Evolutionary conservation across 2,888 invertebrate species (phyloP).

Genomic region (Cerastoderma edule): DNA sequence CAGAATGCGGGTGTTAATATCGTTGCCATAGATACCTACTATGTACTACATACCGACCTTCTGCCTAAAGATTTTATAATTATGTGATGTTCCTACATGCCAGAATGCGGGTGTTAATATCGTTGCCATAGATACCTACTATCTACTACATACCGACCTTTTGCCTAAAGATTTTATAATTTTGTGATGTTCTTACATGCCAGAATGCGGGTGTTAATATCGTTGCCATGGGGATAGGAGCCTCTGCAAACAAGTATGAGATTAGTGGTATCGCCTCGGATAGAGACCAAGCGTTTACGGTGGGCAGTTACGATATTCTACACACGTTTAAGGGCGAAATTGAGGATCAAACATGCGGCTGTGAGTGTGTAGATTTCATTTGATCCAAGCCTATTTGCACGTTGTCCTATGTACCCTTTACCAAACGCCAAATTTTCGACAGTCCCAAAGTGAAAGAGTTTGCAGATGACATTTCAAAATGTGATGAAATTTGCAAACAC

Average conservation of each 20-base stretch:
- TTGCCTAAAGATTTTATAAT: too few species aligned
- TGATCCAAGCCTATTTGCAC: neutral
- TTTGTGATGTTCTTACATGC: neutral
- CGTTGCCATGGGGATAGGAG: slow-evolving; percentile 68
- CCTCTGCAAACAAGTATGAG: slow-evolving; percentile 58
- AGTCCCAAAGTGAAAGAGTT: too few species aligned
- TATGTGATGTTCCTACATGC: neutral
- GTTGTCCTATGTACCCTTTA: neutral
- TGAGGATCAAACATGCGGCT: slow-evolving; percentile 54
- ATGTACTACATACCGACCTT: too few species aligned
- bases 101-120: slow-evolving; percentile 56
- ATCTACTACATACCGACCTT: too few species aligned
- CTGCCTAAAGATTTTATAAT: too few species aligned
- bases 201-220: slow-evolving; percentile 56
- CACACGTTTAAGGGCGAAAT: slow-evolving; percentile 46
- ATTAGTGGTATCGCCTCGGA: slow-evolving; percentile 60
- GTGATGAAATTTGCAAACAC: too few species aligned
- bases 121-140: slow-evolving; percentile 67
- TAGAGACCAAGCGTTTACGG: slow-evolving; percentile 61
- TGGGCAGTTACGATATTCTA: slow-evolving; percentile 60
- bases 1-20: too few species aligned
- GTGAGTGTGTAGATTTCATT: slow-evolving; percentile 24
- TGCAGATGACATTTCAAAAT: too few species aligned
- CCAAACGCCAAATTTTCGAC: too few species aligned
- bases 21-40: too few species aligned